Conservation (phyloP, 2,888 invertebrate species). For the Andrena fulva region DNA sequence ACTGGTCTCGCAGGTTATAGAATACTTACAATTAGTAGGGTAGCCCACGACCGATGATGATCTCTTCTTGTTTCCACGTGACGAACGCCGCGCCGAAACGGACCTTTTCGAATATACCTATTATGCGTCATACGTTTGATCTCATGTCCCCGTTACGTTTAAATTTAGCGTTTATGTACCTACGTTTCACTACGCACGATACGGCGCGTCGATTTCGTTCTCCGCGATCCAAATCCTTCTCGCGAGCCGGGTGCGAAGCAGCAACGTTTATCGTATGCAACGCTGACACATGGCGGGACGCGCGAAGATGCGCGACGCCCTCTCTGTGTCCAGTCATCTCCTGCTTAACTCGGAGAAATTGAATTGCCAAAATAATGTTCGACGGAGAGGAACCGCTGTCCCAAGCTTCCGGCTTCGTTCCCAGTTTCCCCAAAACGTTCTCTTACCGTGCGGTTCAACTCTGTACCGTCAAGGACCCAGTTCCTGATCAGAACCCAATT, state of each 20-base stretch:
- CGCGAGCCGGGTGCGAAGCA: neutral
- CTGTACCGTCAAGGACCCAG: no score
- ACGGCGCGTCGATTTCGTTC: neutral
- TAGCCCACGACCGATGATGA: neutral
- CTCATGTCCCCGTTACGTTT: conserved; percentile 81
- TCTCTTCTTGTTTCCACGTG: conserved; percentile 6
- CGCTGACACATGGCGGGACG: neutral
- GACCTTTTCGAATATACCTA: conserved; percentile 4
- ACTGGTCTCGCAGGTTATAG: neutral
- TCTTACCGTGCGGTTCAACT: neutral
- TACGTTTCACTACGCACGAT: conserved; percentile 15
- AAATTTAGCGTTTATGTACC: conserved; percentile 51
- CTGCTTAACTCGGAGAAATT: neutral
- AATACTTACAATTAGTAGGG: neutral
- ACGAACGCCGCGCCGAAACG: conserved; percentile 3
- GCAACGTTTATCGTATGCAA: neutral
- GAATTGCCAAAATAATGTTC: neutral
- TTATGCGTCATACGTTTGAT: conserved; percentile 81
- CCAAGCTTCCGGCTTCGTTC: no score
- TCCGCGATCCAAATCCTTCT: neutral
- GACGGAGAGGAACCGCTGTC: no score
- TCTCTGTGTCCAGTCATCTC: neutral
- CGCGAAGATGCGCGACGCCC: no score
- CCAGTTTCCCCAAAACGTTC: neutral
- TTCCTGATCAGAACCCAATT: no score